These are phyloP conservation scores for Bombus breviceps DNA, from an alignment of 1,140 invertebrate species.

Conservation along the genomic window DNA sequence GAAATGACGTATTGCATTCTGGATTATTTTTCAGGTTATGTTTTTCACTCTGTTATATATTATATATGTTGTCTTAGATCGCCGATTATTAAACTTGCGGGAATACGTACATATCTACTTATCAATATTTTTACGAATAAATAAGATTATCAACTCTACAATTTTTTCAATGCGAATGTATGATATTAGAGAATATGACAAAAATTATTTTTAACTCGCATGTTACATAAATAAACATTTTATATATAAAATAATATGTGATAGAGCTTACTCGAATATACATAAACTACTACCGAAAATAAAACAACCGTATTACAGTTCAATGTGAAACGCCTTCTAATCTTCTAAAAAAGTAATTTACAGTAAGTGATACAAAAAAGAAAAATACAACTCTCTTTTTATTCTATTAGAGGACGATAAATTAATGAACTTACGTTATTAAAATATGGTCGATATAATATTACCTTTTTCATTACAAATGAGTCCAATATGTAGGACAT, in stretches of 20 bases:
- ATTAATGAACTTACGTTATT: background rate
- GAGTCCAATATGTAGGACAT: background rate
- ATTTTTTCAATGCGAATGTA: too few species aligned
- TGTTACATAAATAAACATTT: background rate
- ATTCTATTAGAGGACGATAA: background rate
- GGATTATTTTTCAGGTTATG: conserved; percentile 43
- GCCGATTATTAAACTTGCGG: background rate
- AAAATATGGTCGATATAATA: background rate
- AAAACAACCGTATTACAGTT: too few species aligned
- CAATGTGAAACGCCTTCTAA: too few species aligned
- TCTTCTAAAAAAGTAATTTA: too few species aligned
- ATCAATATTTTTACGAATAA: background rate
- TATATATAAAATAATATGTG: background rate
- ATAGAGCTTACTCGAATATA: too few species aligned
- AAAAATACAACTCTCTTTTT: background rate
- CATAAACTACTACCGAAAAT: too few species aligned
- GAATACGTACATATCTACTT: background rate
- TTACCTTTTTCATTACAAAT: background rate
- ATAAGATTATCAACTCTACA: too few species aligned
- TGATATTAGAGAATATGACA: background rate
- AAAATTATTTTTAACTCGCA: background rate
- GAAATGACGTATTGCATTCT: conserved; percentile 64
- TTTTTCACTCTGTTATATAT: conserved; percentile 15
- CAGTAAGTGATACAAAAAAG: background rate
- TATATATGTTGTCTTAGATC: too few species aligned